phyloP scores from a whole-genome alignment of 2,888 invertebrate genomes.

The Trichopoda pennipes region DNA sequence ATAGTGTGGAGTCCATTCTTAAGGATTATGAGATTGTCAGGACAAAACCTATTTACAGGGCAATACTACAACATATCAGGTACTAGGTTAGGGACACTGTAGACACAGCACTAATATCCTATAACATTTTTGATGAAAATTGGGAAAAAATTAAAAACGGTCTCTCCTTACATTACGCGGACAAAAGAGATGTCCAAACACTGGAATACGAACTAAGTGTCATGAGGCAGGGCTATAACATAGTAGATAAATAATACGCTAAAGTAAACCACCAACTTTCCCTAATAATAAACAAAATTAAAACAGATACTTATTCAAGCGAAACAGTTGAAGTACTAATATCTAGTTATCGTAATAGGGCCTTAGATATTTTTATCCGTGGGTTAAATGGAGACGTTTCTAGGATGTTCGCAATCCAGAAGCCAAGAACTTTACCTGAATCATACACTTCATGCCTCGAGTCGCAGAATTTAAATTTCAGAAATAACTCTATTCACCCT shows the following conservation, averaged over 20 bases:
- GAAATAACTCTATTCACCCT: background rate
- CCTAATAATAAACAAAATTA: constrained; percentile 53
- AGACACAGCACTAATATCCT: constrained; percentile 45
- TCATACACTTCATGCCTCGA: constrained; percentile 4
- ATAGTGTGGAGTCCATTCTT: constrained; percentile 11
- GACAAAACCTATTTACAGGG: constrained; percentile 60
- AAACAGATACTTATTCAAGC: too few species aligned
- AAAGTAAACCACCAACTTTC: constrained; percentile 48
- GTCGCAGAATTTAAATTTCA: background rate
- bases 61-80: constrained; percentile 58
- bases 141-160: constrained; percentile 4
- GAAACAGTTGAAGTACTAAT: constrained; percentile 17
- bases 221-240: background rate
- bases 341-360: constrained; percentile 11
- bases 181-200: constrained; percentile 4
- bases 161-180: background rate
- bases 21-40: constrained; percentile 52
- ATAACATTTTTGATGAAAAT: constrained; percentile 28
- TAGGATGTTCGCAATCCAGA: background rate
- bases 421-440: background rate
- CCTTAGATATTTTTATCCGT: constrained; percentile 2
- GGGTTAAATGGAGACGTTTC: background rate
- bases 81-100: constrained; percentile 55
- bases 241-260: constrained; percentile 9
- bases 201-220: constrained; percentile 15